Percentiles rank a stretch among this genome's conserved stretches.
Conservation (phyloP, 2,888 invertebrate genomes). For the Operophtera brumata region DNA sequence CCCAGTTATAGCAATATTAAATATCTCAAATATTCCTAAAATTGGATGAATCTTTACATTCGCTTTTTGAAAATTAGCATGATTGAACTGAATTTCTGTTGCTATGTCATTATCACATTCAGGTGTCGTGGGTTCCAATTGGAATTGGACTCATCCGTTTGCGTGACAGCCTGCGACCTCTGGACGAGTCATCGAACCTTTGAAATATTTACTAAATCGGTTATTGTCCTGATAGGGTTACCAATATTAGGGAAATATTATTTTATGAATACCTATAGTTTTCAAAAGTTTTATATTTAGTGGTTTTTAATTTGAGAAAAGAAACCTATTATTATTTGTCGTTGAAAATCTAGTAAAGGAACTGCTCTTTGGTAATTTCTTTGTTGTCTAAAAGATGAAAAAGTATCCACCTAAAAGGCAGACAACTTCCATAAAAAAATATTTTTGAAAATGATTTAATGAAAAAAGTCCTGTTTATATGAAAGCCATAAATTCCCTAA, state of each 20-base stretch:
- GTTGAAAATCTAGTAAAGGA: neutral
- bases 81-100: constrained; percentile 22
- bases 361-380: neutral
- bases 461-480: too few relatives aligned
- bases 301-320: too few relatives aligned
- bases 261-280: neutral
- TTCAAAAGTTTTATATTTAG: neutral
- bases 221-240: constrained; percentile 59
- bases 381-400: neutral
- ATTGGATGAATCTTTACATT: constrained; percentile 14
- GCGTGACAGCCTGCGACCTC: constrained; percentile 61
- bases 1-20: constrained; percentile 1
- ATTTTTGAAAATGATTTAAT: too few relatives aligned
- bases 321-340: too few relatives aligned
- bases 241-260: constrained; percentile 33
- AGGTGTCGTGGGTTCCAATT: constrained; percentile 38
- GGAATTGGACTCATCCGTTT: constrained; percentile 50
- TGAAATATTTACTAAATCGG: constrained; percentile 72
- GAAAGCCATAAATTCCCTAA: constrained; percentile 18
- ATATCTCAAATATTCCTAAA: constrained; percentile 10
- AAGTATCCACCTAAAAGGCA: too few relatives aligned
- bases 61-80: constrained; percentile 27
- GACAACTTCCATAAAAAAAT: too few relatives aligned
- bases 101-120: constrained; percentile 29
- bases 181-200: constrained; percentile 71